These are phyloP conservation scores for Neoaliturus tenellus DNA, from an alignment of 2,888 invertebrate genomes.

Conservation along the genomic window DNA sequence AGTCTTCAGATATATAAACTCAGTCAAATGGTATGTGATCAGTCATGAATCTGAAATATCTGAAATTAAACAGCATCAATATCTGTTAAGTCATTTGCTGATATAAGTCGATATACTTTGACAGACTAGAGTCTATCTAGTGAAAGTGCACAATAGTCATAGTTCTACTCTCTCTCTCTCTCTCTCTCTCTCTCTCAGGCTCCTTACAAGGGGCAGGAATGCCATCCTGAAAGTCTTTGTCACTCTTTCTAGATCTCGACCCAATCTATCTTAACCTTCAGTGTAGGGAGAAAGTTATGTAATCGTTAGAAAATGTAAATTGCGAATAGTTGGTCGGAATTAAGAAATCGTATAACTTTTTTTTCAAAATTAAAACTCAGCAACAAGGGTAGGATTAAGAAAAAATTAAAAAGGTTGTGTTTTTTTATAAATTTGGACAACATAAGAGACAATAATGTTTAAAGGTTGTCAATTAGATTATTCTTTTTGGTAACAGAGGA, in stretches of 20 bases:
- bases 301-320: background rate
- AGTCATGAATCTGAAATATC: too few relatives aligned
- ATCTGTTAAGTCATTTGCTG: too few relatives aligned
- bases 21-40: too few relatives aligned
- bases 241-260: constrained; percentile 25
- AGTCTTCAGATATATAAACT: too few relatives aligned
- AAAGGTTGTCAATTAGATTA: too few relatives aligned
- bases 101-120: background rate
- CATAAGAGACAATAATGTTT: too few relatives aligned
- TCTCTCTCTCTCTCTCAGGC: background rate
- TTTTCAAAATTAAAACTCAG: background rate
- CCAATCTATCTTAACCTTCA: constrained; percentile 31
- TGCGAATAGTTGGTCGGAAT: background rate
- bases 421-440: too few relatives aligned
- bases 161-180: constrained; percentile 30
- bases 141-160: constrained; percentile 43
- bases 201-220: constrained; percentile 44
- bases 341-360: too few relatives aligned
- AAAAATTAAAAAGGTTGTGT: too few relatives aligned
- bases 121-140: background rate
- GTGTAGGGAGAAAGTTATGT: constrained; percentile 18
- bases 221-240: constrained; percentile 50
- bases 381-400: too few relatives aligned
- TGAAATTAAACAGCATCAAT: too few relatives aligned
- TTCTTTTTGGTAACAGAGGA: too few relatives aligned